Evolutionary conservation across 30 jellyfish, hydroid and myxozoan genomes (phyloP).

Genomic region (Aurelia aurita complex sp. Pacific): DNA sequence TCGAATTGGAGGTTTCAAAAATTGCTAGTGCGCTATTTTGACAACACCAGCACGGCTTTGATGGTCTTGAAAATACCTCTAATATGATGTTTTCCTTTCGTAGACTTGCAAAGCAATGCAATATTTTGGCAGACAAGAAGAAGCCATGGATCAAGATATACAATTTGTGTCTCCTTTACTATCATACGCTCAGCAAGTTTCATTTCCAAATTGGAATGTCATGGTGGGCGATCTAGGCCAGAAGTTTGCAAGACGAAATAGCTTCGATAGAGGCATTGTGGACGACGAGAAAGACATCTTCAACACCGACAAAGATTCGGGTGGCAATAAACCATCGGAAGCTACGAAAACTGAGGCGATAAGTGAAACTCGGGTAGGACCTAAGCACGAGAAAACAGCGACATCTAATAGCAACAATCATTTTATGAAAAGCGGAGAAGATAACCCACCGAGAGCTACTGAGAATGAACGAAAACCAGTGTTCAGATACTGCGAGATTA

Average conservation of each 20-base stretch:
- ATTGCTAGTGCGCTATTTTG: no score
- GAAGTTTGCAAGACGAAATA: conserved; percentile 54
- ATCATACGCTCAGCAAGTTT: conserved; percentile 65
- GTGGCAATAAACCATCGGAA: neutral
- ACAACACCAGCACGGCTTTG: no score
- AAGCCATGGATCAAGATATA: conserved; percentile 36
- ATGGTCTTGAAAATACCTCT: no score
- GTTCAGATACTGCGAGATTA: conserved; percentile 40
- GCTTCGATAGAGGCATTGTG: conserved; percentile 32
- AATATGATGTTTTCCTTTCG: neutral
- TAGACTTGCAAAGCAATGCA: conserved; percentile 3
- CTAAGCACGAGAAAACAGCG: neutral
- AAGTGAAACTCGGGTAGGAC: neutral
- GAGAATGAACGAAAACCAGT: conserved; percentile 23
- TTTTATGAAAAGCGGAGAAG: neutral
- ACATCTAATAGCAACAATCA: neutral
- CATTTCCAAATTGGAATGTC: conserved; percentile 85
- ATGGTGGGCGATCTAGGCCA: conserved; percentile 66
- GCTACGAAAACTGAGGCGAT: neutral
- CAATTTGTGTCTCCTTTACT: conserved; percentile 26
- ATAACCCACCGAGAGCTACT: neutral
- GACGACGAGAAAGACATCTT: neutral
- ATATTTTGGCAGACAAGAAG: conserved; percentile 13
- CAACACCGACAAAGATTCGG: neutral
- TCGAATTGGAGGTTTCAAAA: no score